Evolutionary conservation across 2,888 invertebrate species (phyloP), one percentile per base, ranked within the genome.

Genomic region (Mamestra brassicae): DNA sequence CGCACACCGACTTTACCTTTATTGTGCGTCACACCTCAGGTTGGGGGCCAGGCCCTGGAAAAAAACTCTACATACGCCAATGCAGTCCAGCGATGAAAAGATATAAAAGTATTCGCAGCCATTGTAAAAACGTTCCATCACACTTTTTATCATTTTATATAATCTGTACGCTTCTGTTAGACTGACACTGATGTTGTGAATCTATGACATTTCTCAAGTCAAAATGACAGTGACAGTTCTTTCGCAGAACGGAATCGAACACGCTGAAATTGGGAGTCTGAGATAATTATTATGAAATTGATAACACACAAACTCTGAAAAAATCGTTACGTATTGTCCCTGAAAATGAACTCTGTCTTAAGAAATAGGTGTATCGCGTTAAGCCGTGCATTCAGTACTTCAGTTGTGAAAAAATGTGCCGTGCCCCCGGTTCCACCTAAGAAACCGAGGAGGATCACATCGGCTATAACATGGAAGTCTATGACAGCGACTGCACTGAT

Each of bases 391-490:
- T 91, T 96, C 74, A 93, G 93, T 71, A 95, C 93, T 62, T 89
- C 95, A 38, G 76, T 89, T 58, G 90, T 93, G 45, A 92, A 92
- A 76, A 92, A 89, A 61, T 94, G 93, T 90, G 92, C 93, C 4
- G 88, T 88, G 67, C 94, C 95, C 13, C 95, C 96, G 15, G 87
- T 84, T 54, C 94, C 94, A 38, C 95, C 96, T 0, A 95, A 94
- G 84, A 91, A 78, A 74, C 85, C 87, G 11, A 94, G 91, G 78
- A 91, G 89, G 81, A 83, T 90, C 17, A 95, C 97, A 82, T 97
- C 97, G 0, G 98, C 98, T 0, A 97, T 99, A 86, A 97, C 98
- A 81, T 99, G 99, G 99, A 98, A 97, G 91, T 98, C 97, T 80
- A 95, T 99, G 80, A 95, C 96, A 10, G 95, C 97, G 38, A 97